A percentile compares a stretch with the other conserved stretches of the same genome.
Evolutionary conservation across 92 coral and sea anemone species (phyloP).

Genomic region (Ricordea florida): DNA sequence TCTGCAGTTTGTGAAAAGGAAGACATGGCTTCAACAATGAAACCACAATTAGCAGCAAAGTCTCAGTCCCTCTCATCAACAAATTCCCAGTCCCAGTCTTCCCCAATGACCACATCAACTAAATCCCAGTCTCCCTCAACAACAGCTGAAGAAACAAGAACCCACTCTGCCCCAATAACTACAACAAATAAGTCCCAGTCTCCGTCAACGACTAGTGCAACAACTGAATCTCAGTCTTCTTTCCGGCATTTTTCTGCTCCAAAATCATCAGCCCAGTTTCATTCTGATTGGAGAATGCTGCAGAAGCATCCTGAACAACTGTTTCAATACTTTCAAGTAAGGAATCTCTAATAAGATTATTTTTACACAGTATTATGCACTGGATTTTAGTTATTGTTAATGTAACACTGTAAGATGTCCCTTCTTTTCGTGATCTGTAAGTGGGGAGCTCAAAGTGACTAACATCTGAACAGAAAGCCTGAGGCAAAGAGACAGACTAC

Average conservation of each 20-base stretch:
- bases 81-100: neutral
- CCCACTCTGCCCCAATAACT: neutral
- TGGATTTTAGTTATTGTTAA: too few species aligned
- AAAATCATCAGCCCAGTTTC: slow-evolving; percentile 82
- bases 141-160: neutral
- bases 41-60: neutral
- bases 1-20: too few species aligned
- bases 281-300: slow-evolving; percentile 86
- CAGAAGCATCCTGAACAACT: slow-evolving; percentile 64
- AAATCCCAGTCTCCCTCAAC: neutral
- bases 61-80: neutral
- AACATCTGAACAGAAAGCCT: too few species aligned
- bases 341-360: too few species aligned
- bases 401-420: too few species aligned
- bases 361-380: too few species aligned
- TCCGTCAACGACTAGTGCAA: neutral
- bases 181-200: neutral
- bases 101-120: neutral
- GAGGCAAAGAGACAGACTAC: too few species aligned
- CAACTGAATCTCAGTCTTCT: neutral
- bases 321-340: slow-evolving; percentile 20
- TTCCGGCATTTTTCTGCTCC: slow-evolving; percentile 65
- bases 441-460: too few species aligned
- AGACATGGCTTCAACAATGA: neutral
- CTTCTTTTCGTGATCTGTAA: too few species aligned